phyloP scores from a whole-genome alignment of 2,888 invertebrate species.

The Rotaria sp. region DNA sequence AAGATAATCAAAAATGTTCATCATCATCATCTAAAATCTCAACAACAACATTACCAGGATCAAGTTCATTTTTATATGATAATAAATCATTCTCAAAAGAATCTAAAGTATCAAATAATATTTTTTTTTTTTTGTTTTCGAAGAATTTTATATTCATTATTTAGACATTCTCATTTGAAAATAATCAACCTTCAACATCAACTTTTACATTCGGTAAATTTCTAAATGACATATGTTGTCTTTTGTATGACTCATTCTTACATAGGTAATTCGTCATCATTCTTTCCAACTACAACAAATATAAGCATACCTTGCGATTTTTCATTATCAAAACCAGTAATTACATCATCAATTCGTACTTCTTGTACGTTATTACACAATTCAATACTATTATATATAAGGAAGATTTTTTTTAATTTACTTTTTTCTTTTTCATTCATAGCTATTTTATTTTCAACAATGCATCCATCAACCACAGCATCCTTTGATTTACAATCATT shows the following conservation, averaged over 20 bases:
- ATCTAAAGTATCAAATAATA: not conserved
- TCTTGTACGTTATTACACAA: not conserved
- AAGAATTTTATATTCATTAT: not conserved
- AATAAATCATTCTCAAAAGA: not conserved
- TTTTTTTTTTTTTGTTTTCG: too few relatives aligned
- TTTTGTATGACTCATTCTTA: not conserved
- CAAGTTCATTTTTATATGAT: not conserved
- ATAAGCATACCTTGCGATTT: not conserved
- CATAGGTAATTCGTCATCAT: not conserved
- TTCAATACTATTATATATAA: too few relatives aligned
- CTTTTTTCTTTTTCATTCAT: not conserved
- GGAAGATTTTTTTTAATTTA: not conserved
- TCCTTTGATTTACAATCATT: not conserved
- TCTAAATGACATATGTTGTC: not conserved
- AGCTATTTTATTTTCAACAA: not conserved
- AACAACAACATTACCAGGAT: not conserved
- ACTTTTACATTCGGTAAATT: not conserved
- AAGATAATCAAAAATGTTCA: not conserved
- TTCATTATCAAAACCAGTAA: not conserved
- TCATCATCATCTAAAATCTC: not conserved
- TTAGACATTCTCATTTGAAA: not conserved
- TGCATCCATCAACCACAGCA: not conserved
- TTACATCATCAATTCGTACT: not conserved
- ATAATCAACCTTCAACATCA: not conserved
- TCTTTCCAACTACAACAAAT: not conserved